A percentile compares a stretch with the other conserved stretches of the same genome.
phyloP scores from a whole-genome alignment of 2,888 invertebrate species.

The Brachynemurus nebulosus region DNA sequence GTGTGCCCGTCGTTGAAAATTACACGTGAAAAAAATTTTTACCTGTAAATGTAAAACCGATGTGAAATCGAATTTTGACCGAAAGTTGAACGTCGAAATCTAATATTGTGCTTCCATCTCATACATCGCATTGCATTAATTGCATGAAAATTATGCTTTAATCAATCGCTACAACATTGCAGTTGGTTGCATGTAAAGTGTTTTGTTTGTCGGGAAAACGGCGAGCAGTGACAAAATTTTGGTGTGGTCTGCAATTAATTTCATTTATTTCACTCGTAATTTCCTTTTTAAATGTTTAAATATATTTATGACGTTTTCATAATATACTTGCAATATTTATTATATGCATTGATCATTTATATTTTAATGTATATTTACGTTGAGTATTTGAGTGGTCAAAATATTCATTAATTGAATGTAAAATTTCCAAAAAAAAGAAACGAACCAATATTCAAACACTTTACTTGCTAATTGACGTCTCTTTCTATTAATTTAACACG shows the following conservation, averaged over 20 bases:
- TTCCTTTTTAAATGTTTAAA: slow-evolving; percentile 14
- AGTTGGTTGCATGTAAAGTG: no score
- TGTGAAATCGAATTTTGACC: no score
- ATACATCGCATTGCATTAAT: no score
- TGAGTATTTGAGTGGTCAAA: slow-evolving; percentile 7
- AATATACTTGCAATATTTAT: slow-evolving; percentile 15
- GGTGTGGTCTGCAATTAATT: slow-evolving; percentile 19
- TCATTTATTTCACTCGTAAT: slow-evolving; percentile 18
- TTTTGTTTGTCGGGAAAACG: no score
- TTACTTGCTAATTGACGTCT: neutral
- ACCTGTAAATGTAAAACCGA: no score
- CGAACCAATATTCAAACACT: neutral
- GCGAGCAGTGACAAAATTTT: slow-evolving; percentile 20
- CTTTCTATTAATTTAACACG: neutral
- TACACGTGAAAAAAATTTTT: no score
- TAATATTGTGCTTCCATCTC: no score
- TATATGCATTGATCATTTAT: slow-evolving; percentile 13
- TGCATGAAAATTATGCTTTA: no score
- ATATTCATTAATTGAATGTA: neutral
- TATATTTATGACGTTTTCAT: slow-evolving; percentile 14
- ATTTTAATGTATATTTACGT: slow-evolving; percentile 15
- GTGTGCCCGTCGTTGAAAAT: no score
- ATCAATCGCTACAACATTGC: no score
- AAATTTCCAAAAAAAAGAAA: neutral
- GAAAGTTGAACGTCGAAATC: no score